phyloP scores from a whole-genome alignment of 2,888 invertebrate species.

The Apamea sordens region DNA sequence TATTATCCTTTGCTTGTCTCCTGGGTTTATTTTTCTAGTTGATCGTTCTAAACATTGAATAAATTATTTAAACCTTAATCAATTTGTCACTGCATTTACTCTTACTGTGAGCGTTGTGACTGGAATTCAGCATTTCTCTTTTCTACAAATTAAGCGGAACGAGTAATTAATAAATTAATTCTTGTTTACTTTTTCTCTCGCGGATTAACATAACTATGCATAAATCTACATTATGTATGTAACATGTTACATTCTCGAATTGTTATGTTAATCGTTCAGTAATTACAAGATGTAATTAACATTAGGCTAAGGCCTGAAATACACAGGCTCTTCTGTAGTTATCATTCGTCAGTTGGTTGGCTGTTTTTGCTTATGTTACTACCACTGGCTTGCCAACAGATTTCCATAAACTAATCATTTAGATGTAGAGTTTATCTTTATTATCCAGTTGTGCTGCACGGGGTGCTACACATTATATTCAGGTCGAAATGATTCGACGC shows the following conservation, averaged over 20 bases:
- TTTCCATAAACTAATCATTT: background rate
- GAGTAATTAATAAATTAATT: slow-evolving; percentile 36
- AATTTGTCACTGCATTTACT: background rate
- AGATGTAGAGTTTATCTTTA: background rate
- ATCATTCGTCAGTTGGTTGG: background rate
- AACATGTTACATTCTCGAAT: slow-evolving; percentile 42
- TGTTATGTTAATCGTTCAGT: slow-evolving; percentile 42
- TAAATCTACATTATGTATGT: slow-evolving; percentile 38
- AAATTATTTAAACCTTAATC: background rate
- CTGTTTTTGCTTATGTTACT: background rate
- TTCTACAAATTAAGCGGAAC: slow-evolving; percentile 31
- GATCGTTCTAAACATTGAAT: background rate
- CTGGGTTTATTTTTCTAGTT: background rate
- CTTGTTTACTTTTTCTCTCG: slow-evolving; percentile 22
- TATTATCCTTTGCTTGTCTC: background rate
- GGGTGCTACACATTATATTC: background rate
- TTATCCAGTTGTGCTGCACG: background rate
- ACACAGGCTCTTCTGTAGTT: background rate
- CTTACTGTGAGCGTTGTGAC: background rate
- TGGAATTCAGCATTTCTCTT: slow-evolving; percentile 12
- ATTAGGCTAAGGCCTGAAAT: background rate
- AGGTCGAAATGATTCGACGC: too few relatives aligned
- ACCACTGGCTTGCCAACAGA: background rate
- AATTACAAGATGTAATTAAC: slow-evolving; percentile 17
- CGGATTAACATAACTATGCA: slow-evolving; percentile 37